Percentiles rank a stretch among this genome's conserved stretches.
Evolutionary conservation across 2,797 vertebrate genomes (phyloP).

Genomic region (Eutrigla gurnardus): DNA sequence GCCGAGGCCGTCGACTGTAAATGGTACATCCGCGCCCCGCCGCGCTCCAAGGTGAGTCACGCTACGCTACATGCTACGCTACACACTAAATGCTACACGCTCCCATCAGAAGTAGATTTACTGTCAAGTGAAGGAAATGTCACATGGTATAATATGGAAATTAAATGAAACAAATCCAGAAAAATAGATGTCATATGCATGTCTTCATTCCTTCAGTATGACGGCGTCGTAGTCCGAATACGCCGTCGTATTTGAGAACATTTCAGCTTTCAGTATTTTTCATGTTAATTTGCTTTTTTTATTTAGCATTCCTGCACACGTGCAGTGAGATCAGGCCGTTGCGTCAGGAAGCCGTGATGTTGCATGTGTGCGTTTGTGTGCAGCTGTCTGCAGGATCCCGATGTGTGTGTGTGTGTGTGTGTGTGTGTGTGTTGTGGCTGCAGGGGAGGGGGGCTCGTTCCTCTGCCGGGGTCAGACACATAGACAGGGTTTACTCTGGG

Average conservation of each 20-base stretch:
- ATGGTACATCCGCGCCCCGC: constrained; percentile 98
- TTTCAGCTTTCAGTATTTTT: neutral
- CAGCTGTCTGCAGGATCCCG: constrained; percentile 58
- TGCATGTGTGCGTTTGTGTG: constrained; percentile 50
- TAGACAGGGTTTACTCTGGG: constrained; percentile 67
- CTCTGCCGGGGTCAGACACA: constrained; percentile 64
- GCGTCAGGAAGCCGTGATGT: constrained; percentile 62
- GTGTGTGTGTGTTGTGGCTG: constrained; percentile 33
- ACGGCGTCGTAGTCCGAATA: too few species aligned
- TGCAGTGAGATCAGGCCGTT: constrained; percentile 32
- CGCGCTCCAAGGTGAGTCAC: constrained; percentile 95
- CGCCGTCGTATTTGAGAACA: neutral
- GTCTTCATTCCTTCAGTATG: constrained; percentile 10
- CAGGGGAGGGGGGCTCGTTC: constrained; percentile 36
- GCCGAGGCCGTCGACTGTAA: constrained; percentile 97
- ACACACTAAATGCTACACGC: constrained; percentile 4
- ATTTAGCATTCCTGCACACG: constrained; percentile 31
- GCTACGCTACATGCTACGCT: neutral
- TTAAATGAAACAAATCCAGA: constrained; percentile 12
- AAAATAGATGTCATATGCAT: neutral
- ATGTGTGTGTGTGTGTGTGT: constrained; percentile 44
- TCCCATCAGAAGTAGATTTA: constrained; percentile 21
- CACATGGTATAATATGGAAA: constrained; percentile 32
- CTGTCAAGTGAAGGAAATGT: constrained; percentile 45
- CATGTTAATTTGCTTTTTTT: constrained; percentile 40